Conservation (phyloP, 2,888 invertebrate genomes). For the Enchytraeus crypticus region DNA sequence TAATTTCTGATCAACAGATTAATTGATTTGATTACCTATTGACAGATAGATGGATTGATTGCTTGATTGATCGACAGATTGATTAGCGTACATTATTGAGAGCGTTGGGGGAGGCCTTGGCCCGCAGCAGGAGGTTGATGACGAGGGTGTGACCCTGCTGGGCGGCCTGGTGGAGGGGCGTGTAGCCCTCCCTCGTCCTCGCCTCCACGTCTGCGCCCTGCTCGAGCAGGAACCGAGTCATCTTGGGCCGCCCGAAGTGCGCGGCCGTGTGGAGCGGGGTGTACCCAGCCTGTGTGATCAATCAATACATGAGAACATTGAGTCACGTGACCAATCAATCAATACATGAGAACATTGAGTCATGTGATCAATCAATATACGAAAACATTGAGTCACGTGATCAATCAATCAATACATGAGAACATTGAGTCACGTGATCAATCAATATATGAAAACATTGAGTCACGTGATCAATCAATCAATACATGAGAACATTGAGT, state of each 20-base stretch:
- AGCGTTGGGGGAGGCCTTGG: constrained; percentile 64
- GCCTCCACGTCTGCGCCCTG: neutral
- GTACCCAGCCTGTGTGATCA: constrained; percentile 13
- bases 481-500: too few relatives aligned
- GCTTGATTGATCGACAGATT: neutral
- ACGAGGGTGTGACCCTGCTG: constrained; percentile 86
- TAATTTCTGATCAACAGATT: too few relatives aligned
- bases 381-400: too few relatives aligned
- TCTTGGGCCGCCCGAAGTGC: constrained; percentile 14
- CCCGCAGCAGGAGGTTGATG: constrained; percentile 72
- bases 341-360: neutral
- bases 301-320: neutral
- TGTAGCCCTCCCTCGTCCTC: constrained; percentile 38
- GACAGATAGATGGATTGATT: neutral
- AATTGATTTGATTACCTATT: neutral
- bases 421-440: too few relatives aligned
- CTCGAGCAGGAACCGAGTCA: constrained; percentile 13
- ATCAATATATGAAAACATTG: too few relatives aligned
- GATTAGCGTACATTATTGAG: constrained; percentile 49
- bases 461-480: too few relatives aligned
- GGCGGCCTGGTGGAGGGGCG: constrained; percentile 90
- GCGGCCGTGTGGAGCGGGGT: constrained; percentile 17
- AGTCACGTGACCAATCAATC: neutral
- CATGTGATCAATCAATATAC: too few relatives aligned
- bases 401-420: too few relatives aligned